These are phyloP conservation scores for Saccostrea glomerata DNA, from an alignment of 1,140 invertebrate genomes.

Conservation along the genomic window DNA sequence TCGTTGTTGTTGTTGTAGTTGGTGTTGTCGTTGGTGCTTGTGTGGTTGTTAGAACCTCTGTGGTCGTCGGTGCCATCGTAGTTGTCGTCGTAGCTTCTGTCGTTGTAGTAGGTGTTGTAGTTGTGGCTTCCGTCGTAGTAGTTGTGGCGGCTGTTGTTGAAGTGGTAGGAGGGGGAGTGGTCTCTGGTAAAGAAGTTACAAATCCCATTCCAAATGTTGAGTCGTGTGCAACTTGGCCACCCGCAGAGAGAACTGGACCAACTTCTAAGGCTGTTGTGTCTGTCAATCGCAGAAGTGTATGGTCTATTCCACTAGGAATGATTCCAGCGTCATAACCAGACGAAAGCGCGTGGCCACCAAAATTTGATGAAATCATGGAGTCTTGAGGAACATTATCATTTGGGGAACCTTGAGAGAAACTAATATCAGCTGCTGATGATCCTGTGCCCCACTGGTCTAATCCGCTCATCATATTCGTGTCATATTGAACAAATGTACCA, in stretches of 20 bases:
- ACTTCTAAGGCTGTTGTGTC: neutral
- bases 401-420: neutral
- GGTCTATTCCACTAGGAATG: slow-evolving; percentile 37
- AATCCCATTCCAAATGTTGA: neutral
- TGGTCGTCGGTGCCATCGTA: neutral
- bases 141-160: slow-evolving; percentile 22
- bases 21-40: neutral
- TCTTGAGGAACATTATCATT: neutral
- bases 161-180: neutral
- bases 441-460: slow-evolving; percentile 9
- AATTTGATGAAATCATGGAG: neutral
- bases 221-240: neutral
- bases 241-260: slow-evolving; percentile 27
- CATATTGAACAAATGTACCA: neutral
- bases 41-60: neutral
- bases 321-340: slow-evolving; percentile 15
- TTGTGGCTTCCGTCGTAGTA: slow-evolving; percentile 22
- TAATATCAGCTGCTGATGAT: neutral
- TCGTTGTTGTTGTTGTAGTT: neutral
- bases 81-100: neutral
- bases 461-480: neutral
- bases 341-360: neutral
- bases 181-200: slow-evolving; percentile 35
- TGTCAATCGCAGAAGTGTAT: neutral
- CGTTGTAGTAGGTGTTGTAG: slow-evolving; percentile 14